Evolutionary conservation across 2,113 vertebrate species (phyloP).

Genomic region (Nycticebus coucang): DNA sequence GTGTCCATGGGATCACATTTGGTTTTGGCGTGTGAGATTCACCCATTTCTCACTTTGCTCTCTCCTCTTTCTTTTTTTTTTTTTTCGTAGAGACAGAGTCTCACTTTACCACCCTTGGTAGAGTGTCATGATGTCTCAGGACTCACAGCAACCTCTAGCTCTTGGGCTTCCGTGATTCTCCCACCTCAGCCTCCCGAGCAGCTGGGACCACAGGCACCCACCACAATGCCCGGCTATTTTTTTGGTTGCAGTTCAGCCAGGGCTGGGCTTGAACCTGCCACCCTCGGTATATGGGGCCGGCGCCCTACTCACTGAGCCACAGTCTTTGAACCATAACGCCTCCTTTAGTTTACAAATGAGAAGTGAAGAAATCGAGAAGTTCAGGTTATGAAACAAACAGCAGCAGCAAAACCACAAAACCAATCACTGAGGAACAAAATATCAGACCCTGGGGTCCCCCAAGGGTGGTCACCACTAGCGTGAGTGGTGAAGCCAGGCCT

Average conservation of each 20-base stretch:
- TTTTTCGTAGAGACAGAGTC: too few relatives aligned
- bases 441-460: background rate
- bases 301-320: too few relatives aligned
- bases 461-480: background rate
- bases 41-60: background rate
- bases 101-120: too few relatives aligned
- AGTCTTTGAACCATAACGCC: background rate
- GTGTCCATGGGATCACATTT: background rate
- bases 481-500: background rate
- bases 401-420: background rate
- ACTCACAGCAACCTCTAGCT: too few relatives aligned
- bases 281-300: too few relatives aligned
- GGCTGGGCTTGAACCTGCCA: too few relatives aligned
- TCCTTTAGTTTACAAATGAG: background rate
- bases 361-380: background rate
- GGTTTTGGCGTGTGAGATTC: background rate
- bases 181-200: too few relatives aligned
- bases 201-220: too few relatives aligned
- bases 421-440: background rate
- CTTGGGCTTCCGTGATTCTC: too few relatives aligned
- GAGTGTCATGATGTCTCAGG: too few relatives aligned
- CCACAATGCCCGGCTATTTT: too few relatives aligned
- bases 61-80: background rate
- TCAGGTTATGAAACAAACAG: background rate
- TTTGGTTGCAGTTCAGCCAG: too few relatives aligned